Base-by-base conservation (phyloP, 2,113 vertebrate genomes). In the Pygathrix nemaeus region DNA sequence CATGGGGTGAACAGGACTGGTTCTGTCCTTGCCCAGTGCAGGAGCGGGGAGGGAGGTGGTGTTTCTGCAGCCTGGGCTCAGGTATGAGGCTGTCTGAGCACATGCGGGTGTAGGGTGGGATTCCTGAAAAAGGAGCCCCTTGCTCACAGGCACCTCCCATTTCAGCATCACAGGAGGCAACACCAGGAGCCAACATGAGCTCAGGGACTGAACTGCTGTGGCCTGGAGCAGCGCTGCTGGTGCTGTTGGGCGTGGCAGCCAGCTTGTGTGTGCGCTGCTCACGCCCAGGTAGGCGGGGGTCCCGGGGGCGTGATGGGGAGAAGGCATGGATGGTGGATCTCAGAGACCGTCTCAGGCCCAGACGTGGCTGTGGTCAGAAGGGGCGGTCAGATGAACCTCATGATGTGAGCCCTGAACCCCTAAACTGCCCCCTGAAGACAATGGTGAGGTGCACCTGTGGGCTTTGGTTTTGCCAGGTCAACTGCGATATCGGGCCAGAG, bases 191-290 rank as follows among this genome's bases (percentile, higher is more conserved):
- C 83, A 93, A 88, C 92, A 99, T 99, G 99, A 91, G 8, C 0
- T 83, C 68, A 2, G 95, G 85, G 38, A 52, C 18, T 0, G 98
- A 99, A 94, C 97, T 99, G 95, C 98, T 98, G 55, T 98, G 98
- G 97, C 98, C 40, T 0, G 98, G 97, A 0, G 90, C 83, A 0
- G 97, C n/a, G 0, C 86, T 98, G 98, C 94, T 95, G 52, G 52
- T 99, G 97, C 68, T 99, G 70, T 87, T 99, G 0, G 98, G 98
- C 12, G 93, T 55, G 0, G 50, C 78, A 0, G 13, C 98, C 2
- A 89, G 98, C 94, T 90, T 99, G 72, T 99, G 99, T 0, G 2
- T 98, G 79, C 97, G 59, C 81, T 99, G 99, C 91, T 97, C 92
- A 48, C 97, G 6, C 40, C 88, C 89, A 0, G 98, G 99, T 99